A percentile compares a stretch with the other conserved stretches of the same genome.
Evolutionary conservation across 2,888 invertebrate species (phyloP).

Genomic region (Lasioglossum oenotherae): DNA sequence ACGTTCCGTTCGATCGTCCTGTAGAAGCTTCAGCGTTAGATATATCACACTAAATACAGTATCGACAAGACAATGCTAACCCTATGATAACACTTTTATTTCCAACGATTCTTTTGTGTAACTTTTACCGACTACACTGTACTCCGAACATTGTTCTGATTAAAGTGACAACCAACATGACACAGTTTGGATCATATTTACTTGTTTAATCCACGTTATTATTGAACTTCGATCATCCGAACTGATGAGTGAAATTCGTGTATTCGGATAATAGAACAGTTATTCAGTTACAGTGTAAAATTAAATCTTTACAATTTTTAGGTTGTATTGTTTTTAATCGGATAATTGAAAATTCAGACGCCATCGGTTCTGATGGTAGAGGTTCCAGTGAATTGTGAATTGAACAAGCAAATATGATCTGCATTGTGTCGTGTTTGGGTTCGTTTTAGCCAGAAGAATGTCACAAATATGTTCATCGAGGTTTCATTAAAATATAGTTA

Average conservation of each 20-base stretch:
- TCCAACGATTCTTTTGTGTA: too few species aligned
- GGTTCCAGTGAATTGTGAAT: not conserved
- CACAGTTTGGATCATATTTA: not conserved
- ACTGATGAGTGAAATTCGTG: not conserved
- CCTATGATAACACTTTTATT: too few species aligned
- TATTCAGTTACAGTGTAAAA: not conserved
- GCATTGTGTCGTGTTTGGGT: not conserved
- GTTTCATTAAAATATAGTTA: not conserved
- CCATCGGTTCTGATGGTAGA: not conserved
- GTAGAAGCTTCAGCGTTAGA: not conserved
- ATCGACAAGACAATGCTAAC: too few species aligned
- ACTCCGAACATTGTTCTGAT: too few species aligned
- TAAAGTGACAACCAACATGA: not conserved
- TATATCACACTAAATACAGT: too few species aligned
- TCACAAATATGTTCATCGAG: not conserved
- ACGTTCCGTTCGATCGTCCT: conserved; percentile 39
- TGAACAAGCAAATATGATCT: not conserved
- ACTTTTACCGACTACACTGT: too few species aligned
- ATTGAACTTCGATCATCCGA: not conserved
- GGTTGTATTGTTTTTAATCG: not conserved
- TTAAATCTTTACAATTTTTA: not conserved
- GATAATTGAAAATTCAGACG: not conserved
- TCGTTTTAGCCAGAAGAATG: not conserved
- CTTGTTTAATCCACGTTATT: not conserved
- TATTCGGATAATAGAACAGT: not conserved